phyloP scores from a whole-genome alignment of 2,888 invertebrate genomes.

The Acanthacorydalis orientalis region DNA sequence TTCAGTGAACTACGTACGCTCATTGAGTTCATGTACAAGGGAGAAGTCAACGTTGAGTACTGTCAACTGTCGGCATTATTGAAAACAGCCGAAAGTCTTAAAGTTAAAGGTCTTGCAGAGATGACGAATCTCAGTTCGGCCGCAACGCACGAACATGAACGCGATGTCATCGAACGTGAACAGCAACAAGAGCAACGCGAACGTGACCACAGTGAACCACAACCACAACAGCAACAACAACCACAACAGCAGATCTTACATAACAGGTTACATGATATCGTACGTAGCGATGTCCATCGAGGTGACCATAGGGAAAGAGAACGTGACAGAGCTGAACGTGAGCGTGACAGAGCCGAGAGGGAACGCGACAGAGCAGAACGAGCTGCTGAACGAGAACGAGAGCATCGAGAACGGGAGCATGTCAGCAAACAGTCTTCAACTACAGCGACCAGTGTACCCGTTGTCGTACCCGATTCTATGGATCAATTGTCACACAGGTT shows the following conservation, averaged over 20 bases:
- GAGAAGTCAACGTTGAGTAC: slow-evolving; percentile 89
- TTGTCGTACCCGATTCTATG: slow-evolving; percentile 15
- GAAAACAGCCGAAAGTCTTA: slow-evolving; percentile 83
- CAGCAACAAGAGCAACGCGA: slow-evolving; percentile 15
- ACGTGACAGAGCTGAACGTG: slow-evolving; percentile 7
- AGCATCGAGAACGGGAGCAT: slow-evolving; percentile 11
- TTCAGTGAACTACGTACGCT: slow-evolving; percentile 79
- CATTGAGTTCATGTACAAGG: slow-evolving; percentile 93
- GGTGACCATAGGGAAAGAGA: slow-evolving; percentile 12
- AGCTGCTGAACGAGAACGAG: slow-evolving; percentile 13
- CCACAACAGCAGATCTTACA: slow-evolving; percentile 5
- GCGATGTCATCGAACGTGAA: slow-evolving; percentile 15
- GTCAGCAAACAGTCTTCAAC: slow-evolving; percentile 1
- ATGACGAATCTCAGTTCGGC: slow-evolving; percentile 69
- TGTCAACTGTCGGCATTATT: slow-evolving; percentile 80
- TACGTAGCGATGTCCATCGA: slow-evolving; percentile 13
- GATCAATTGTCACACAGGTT: not conserved
- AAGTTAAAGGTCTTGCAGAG: slow-evolving; percentile 85
- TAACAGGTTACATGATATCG: slow-evolving; percentile 13
- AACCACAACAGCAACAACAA: slow-evolving; percentile 17
- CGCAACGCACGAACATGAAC: slow-evolving; percentile 29
- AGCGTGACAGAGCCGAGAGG: not conserved
- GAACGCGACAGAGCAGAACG: slow-evolving; percentile 10
- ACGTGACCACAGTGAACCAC: slow-evolving; percentile 13
- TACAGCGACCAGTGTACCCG: slow-evolving; percentile 8